These are phyloP conservation scores for Salticus scenicus DNA, from an alignment of 2,888 invertebrate genomes.

Conservation along the genomic window DNA sequence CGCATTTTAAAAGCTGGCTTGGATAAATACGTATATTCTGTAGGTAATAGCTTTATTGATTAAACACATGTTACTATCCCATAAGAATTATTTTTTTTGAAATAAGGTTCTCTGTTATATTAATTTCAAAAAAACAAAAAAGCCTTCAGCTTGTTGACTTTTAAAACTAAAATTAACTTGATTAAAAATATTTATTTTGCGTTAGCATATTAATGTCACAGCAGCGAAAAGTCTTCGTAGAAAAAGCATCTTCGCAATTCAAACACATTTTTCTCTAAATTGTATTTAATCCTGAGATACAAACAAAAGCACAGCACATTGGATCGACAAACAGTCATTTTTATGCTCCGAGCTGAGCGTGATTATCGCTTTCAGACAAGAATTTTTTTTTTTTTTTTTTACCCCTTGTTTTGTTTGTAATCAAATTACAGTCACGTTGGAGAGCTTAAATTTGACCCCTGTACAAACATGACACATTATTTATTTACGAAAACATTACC, in stretches of 20 bases:
- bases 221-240: neutral
- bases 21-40: no score
- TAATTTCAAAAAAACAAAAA: neutral
- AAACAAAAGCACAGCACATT: constrained; percentile 19
- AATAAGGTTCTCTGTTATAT: neutral
- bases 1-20: no score
- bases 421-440: constrained; percentile 61
- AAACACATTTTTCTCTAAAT: constrained; percentile 6
- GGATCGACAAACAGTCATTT: constrained; percentile 4
- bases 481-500: constrained; percentile 69
- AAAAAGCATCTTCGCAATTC: neutral
- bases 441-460: constrained; percentile 41
- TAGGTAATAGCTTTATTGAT: no score
- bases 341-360: neutral
- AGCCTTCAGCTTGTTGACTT: neutral
- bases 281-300: constrained; percentile 11
- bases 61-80: neutral
- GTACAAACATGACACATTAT: constrained; percentile 65
- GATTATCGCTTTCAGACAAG: neutral
- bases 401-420: constrained; percentile 34
- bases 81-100: neutral
- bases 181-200: constrained; percentile 12
- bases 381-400: neutral
- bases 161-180: neutral
- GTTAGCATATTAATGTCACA: neutral